These are phyloP conservation scores for Neomorphus geoffroyi DNA, from an alignment of 2,797 vertebrate genomes.

Conservation along the genomic window DNA sequence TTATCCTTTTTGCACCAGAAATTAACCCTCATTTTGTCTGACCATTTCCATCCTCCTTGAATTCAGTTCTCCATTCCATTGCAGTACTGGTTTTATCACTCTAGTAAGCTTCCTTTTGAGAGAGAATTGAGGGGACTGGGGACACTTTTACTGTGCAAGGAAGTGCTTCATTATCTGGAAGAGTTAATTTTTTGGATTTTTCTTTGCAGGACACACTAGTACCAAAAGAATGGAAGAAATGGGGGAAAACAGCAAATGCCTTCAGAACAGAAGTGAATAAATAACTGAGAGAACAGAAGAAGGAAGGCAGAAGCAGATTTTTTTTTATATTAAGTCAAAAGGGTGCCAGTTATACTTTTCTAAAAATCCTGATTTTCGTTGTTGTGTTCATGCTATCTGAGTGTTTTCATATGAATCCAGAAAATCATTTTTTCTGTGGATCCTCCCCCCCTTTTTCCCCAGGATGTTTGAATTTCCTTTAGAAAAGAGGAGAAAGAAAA, in stretches of 20 bases:
- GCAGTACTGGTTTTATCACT: background rate
- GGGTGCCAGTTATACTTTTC: constrained; percentile 52
- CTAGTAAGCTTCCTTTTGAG: background rate
- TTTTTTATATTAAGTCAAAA: constrained; percentile 24
- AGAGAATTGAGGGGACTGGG: background rate
- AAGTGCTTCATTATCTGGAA: background rate
- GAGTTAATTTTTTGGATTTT: constrained; percentile 39
- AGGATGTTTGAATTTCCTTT: constrained; percentile 29
- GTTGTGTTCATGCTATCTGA: constrained; percentile 40
- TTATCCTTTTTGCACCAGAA: background rate
- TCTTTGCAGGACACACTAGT: constrained; percentile 75
- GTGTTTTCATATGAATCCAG: constrained; percentile 41
- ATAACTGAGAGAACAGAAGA: constrained; percentile 48
- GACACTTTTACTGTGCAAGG: background rate
- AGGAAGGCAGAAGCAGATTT: constrained; percentile 28
- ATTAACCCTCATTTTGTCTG: background rate
- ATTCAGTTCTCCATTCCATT: background rate
- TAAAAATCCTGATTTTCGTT: constrained; percentile 6
- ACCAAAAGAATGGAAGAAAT: constrained; percentile 57
- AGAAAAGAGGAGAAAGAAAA: background rate
- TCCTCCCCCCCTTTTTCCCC: background rate
- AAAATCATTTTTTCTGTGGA: background rate
- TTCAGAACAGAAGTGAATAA: constrained; percentile 50
- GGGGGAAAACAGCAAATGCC: constrained; percentile 31
- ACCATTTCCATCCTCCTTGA: background rate